A percentile compares a stretch with the other conserved stretches of the same genome.
phyloP scores from a whole-genome alignment of 1,140 invertebrate species.

The Triops longicaudatus region DNA sequence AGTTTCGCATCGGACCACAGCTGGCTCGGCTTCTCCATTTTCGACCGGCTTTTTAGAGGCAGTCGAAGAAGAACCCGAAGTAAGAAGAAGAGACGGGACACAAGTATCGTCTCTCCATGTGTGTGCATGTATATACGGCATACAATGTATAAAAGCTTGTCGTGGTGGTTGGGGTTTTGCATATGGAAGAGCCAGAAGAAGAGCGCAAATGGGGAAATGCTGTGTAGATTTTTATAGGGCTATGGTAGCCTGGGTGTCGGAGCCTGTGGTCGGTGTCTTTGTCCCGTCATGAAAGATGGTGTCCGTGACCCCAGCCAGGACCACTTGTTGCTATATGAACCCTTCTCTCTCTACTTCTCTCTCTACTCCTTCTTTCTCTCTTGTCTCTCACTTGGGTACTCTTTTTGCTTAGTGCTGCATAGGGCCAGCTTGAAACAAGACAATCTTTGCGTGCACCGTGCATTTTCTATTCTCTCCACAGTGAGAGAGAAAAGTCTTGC shows the following conservation, averaged over 20 bases:
- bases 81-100: background rate
- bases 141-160: no score
- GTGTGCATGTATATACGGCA: no score
- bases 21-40: conserved; percentile 1
- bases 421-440: background rate
- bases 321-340: conserved; percentile 13
- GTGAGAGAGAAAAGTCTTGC: background rate
- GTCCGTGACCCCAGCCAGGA: conserved; percentile 12
- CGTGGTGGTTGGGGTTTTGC: no score
- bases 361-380: background rate
- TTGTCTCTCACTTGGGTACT: background rate
- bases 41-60: background rate
- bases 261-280: conserved; percentile 10
- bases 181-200: no score
- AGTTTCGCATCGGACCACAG: conserved; percentile 3
- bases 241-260: background rate
- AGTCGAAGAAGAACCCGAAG: background rate
- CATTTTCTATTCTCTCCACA: background rate
- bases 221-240: background rate
- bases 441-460: background rate
- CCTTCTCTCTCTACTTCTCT: background rate
- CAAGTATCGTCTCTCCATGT: background rate
- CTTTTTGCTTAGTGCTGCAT: background rate
- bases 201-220: background rate
- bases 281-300: conserved; percentile 11